Conservation (phyloP, 2,888 invertebrate genomes). For the Caenorhabditis panamensis region DNA sequence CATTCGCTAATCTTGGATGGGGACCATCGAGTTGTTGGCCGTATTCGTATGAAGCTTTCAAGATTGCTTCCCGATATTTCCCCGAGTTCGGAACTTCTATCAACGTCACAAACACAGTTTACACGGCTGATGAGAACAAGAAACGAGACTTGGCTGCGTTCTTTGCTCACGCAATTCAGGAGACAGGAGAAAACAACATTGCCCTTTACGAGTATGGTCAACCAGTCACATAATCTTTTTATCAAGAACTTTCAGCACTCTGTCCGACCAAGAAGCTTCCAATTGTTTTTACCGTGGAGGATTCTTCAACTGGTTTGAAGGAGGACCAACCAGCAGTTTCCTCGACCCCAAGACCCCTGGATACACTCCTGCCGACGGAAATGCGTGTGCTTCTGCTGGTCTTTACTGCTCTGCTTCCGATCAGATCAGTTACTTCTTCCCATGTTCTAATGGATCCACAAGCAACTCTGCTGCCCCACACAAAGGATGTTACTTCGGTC, state of each 20-base stretch:
- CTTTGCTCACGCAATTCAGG: conserved; percentile 78
- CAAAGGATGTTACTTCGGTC: conserved; percentile 76
- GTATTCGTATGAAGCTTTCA: conserved; percentile 77
- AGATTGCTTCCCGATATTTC: conserved; percentile 77
- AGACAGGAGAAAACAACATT: conserved; percentile 78
- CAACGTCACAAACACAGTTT: conserved; percentile 70
- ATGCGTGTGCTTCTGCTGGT: conserved; percentile 66
- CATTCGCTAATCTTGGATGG: conserved; percentile 77
- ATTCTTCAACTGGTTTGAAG: conserved; percentile 80
- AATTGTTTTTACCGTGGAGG: conserved; percentile 79
- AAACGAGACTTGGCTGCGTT: conserved; percentile 76
- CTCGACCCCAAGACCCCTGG: conserved; percentile 69
- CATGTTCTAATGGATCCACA: conserved; percentile 62
- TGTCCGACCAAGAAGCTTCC: conserved; percentile 65
- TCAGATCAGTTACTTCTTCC: conserved; percentile 73
- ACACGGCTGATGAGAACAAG: conserved; percentile 70
- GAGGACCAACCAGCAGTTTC: conserved; percentile 74
- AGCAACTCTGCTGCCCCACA: conserved; percentile 50
- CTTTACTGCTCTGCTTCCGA: conserved; percentile 68
- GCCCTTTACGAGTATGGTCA: conserved; percentile 74
- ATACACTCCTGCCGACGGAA: conserved; percentile 72
- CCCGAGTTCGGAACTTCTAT: conserved; percentile 74
- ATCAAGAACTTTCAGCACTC: too few relatives aligned
- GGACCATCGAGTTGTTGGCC: conserved; percentile 75
- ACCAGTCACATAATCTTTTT: too few relatives aligned